Conservation (phyloP, 2,888 invertebrate species). For the Hirudinaria manillensis region DNA sequence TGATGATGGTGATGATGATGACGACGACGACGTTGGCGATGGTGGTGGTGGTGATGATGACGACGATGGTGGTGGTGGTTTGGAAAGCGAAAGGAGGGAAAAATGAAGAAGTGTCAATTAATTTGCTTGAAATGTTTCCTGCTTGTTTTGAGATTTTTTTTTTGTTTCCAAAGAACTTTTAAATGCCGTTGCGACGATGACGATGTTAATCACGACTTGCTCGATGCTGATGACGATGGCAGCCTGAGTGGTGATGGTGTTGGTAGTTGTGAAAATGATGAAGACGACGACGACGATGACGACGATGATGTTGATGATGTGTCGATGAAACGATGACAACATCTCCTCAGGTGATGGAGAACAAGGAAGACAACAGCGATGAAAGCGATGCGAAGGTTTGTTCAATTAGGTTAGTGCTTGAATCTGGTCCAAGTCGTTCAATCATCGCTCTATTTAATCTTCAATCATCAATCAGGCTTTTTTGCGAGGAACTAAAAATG, state of each 20-base stretch:
- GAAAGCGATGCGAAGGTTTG: conserved; percentile 8
- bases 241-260: background rate
- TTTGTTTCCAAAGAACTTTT: too few relatives aligned
- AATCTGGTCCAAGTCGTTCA: too few relatives aligned
- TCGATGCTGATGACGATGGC: conserved; percentile 3
- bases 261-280: background rate
- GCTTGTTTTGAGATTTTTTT: too few relatives aligned
- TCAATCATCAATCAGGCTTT: too few relatives aligned
- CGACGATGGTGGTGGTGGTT: too few relatives aligned
- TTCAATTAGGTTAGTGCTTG: conserved; percentile 5
- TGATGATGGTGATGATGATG: background rate
- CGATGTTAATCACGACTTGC: too few relatives aligned
- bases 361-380: background rate
- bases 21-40: background rate
- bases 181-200: too few relatives aligned
- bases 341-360: conserved; percentile 4
- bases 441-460: too few relatives aligned
- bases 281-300: background rate
- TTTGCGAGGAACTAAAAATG: too few relatives aligned
- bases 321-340: background rate
- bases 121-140: too few relatives aligned
- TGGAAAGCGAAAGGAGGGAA: too few relatives aligned
- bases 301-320: background rate
- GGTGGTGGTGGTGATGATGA: background rate
- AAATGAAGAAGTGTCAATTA: too few relatives aligned